These are phyloP conservation scores for Drosophila stalkeri DNA, from an alignment of 2,888 invertebrate species.

Conservation along the genomic window DNA sequence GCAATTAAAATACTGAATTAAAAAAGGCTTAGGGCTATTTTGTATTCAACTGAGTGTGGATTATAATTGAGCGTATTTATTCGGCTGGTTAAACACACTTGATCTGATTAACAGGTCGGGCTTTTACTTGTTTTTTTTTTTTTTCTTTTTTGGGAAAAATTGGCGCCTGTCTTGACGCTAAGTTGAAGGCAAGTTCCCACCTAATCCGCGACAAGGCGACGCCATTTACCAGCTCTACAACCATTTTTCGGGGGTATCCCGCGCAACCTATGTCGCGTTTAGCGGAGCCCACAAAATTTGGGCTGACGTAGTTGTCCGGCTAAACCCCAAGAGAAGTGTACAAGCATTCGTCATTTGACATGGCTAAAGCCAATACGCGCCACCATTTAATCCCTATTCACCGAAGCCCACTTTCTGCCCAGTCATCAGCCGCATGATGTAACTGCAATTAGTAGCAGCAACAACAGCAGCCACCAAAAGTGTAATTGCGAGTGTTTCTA, in stretches of 20 bases:
- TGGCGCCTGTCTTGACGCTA: slow-evolving; percentile 15
- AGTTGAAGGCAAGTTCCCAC: slow-evolving; percentile 28
- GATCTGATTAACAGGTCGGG: slow-evolving; percentile 1
- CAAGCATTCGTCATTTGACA: slow-evolving; percentile 16
- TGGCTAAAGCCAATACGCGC: not conserved
- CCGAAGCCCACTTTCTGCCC: not conserved
- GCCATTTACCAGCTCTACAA: not conserved
- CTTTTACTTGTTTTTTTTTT: not conserved
- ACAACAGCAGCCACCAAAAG: slow-evolving; percentile 23
- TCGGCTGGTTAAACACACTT: slow-evolving; percentile 7
- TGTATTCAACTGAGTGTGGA: slow-evolving; percentile 4
- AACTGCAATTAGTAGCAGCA: slow-evolving; percentile 38
- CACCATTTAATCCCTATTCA: slow-evolving; percentile 1
- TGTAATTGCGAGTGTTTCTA: slow-evolving; percentile 26
- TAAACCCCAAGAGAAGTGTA: slow-evolving; percentile 12
- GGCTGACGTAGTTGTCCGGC: slow-evolving; percentile 22
- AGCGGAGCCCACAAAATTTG: slow-evolving; percentile 9
- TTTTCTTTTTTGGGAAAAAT: slow-evolving; percentile 14
- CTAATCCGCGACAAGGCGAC: slow-evolving; percentile 30
- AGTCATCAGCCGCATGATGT: slow-evolving; percentile 26
- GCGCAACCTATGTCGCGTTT: not conserved
- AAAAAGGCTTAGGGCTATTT: slow-evolving; percentile 19
- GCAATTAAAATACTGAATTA: slow-evolving; percentile 19
- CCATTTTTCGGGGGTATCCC: not conserved
- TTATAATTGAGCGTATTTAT: slow-evolving; percentile 1